These are phyloP conservation scores for Cassiopea andromeda DNA, from an alignment of 30 jellyfish, hydroid and myxozoan genomes.

Conservation along the genomic window DNA sequence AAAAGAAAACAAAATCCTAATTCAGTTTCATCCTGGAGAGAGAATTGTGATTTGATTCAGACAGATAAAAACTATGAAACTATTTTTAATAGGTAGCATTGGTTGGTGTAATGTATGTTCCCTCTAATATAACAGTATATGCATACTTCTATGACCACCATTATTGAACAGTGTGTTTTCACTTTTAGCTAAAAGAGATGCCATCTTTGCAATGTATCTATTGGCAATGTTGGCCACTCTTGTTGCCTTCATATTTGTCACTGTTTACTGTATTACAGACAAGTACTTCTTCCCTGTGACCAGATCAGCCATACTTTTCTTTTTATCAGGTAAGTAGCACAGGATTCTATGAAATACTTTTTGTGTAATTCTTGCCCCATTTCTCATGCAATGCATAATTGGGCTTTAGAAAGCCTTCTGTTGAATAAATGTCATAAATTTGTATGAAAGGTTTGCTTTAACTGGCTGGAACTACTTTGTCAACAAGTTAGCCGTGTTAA, in stretches of 20 bases:
- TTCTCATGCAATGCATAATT: neutral
- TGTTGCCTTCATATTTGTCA: constrained; percentile 89
- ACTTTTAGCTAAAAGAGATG: constrained; percentile 78
- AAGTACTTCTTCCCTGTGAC: constrained; percentile 98
- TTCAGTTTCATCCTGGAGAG: too few relatives aligned
- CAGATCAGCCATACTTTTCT: constrained; percentile 82
- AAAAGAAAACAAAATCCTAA: too few relatives aligned
- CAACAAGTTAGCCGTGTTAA: too few relatives aligned
- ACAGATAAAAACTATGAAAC: too few relatives aligned
- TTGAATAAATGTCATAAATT: too few relatives aligned
- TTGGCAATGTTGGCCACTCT: constrained; percentile 82
- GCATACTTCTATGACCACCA: neutral
- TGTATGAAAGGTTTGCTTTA: too few relatives aligned
- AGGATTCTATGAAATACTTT: neutral
- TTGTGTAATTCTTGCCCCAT: neutral
- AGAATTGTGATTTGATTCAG: too few relatives aligned
- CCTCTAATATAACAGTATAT: too few relatives aligned
- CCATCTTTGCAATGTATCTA: constrained; percentile 76
- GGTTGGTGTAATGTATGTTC: too few relatives aligned
- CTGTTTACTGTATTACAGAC: constrained; percentile 95
- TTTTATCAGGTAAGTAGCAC: constrained; percentile 73
- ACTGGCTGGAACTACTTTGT: too few relatives aligned
- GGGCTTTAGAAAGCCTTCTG: too few relatives aligned
- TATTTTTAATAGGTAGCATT: too few relatives aligned
- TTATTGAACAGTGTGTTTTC: neutral